Base-by-base conservation (phyloP, 2,113 vertebrate species). In the Varanus komodoensis region DNA sequence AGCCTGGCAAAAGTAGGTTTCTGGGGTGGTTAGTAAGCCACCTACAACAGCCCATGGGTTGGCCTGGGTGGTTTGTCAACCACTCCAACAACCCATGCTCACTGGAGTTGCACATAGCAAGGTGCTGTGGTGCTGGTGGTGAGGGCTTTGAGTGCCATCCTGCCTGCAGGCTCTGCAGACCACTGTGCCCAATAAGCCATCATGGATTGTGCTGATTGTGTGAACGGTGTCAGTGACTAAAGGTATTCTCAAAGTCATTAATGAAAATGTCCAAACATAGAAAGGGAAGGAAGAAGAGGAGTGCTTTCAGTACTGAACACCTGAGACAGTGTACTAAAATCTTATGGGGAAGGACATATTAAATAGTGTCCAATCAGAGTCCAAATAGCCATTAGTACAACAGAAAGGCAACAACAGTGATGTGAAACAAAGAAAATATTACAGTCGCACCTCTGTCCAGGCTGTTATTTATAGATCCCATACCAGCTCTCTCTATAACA, bases 251-350 rank as follows among this genome's bases (percentile, higher is more conserved):
- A 54, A 50, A 34, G 50, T 15, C 68, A 57, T 38, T 68, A 52
- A 44, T 71, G 25, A 75, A 75, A 75, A 75, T 15, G 8, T 52
- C 50, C 8, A 19, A 25, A 74, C 9, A 74, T 5, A 86, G 50
- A 25, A 86, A 21, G 0, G 34, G 77, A 81, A 21, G 34, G 81
- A 77, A 21, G 11, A 0, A 61, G 52, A 80, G 21, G 14, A 67
- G 54, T 54, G 6, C 12, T 32, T 14, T 61, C 44, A 0, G 0
- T 0, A 0, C 0, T 3, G 23, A 78, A 48, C 52, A 68, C 75
- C 23, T 84, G 71, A 57, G 57, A 74, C 17, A 78, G 15, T 0
- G 21, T 38, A 38, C 85, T 82, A 78, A 38, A 19, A 48, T 44
- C 61, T 64, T 75, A 64, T 29, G 75, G 15, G 21, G 71, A 75